A percentile compares a stretch with the other conserved stretches of the same genome.
These are phyloP conservation scores for Platerodrilus igneus DNA, from an alignment of 2,888 invertebrate species.

Conservation along the genomic window DNA sequence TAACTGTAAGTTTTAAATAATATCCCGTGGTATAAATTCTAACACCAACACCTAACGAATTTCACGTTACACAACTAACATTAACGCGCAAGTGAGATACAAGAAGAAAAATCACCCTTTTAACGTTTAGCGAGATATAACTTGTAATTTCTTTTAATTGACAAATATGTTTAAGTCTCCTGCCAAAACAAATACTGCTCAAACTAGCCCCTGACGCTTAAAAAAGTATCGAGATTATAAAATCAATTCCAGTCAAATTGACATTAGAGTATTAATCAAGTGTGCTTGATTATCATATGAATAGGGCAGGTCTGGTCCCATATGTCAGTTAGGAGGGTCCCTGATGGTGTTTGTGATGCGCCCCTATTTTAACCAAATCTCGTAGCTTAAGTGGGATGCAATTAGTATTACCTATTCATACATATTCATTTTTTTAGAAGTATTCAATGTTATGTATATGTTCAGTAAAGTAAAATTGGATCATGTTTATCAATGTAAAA, in stretches of 20 bases:
- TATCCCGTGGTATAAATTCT: no score
- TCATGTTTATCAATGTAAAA: no score
- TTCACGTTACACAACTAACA: no score
- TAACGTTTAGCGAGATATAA: no score
- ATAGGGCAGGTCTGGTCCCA: constrained; percentile 39
- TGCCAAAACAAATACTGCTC: constrained; percentile 13
- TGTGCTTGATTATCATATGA: constrained; percentile 43
- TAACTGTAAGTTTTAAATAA: no score
- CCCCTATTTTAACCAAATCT: constrained; percentile 31
- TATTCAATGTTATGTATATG: no score
- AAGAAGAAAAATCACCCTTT: constrained; percentile 5
- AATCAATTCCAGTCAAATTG: constrained; percentile 46
- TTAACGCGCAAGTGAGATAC: no score
- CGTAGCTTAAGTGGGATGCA: constrained; percentile 25
- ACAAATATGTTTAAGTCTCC: constrained; percentile 11
- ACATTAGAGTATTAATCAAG: constrained; percentile 45
- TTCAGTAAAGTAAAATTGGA: no score
- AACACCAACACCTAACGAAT: no score
- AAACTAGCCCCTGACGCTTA: constrained; percentile 30
- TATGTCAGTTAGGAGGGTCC: constrained; percentile 40
- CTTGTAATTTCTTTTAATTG: no score
- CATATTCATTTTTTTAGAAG: constrained; percentile 6
- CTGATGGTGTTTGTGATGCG: constrained; percentile 28
- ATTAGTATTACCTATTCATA: constrained; percentile 18
- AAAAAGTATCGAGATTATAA: constrained; percentile 37